Evolutionary conservation across 2,113 vertebrate genomes (phyloP).

Genomic region (Riparia riparia): DNA sequence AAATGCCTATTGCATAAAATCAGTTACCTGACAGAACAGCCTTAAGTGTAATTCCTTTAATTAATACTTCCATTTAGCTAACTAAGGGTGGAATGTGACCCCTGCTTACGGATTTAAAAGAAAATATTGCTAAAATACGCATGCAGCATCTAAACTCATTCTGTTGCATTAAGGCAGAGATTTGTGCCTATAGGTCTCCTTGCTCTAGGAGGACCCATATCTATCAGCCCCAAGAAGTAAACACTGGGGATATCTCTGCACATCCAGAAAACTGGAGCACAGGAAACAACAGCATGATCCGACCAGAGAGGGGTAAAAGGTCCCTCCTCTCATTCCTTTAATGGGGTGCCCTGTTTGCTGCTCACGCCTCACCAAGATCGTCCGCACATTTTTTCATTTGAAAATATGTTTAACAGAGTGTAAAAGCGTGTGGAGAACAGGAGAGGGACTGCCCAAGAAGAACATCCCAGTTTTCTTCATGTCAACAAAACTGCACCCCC

Average conservation of each 20-base stretch:
- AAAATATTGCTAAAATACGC: not conserved
- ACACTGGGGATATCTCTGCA: not conserved
- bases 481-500: not conserved
- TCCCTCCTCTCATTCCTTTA: not conserved
- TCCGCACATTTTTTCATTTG: not conserved
- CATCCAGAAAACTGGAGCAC: not conserved
- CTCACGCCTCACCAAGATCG: not conserved
- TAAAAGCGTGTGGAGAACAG: not conserved
- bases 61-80: not conserved
- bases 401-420: not conserved
- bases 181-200: not conserved
- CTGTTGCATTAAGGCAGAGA: not conserved
- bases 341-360: not conserved
- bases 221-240: not conserved
- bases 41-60: not conserved
- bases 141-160: not conserved
- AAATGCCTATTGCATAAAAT: not conserved
- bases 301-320: not conserved
- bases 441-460: not conserved
- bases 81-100: not conserved
- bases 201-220: rapidly evolving
- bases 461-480: not conserved
- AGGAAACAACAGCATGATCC: rapidly evolving
- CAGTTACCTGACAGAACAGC: not conserved
- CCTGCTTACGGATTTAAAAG: not conserved